These are phyloP conservation scores for Holothuria glaberrima DNA, from an alignment of 35 echinoderm and acorn worm species.

Conservation along the genomic window DNA sequence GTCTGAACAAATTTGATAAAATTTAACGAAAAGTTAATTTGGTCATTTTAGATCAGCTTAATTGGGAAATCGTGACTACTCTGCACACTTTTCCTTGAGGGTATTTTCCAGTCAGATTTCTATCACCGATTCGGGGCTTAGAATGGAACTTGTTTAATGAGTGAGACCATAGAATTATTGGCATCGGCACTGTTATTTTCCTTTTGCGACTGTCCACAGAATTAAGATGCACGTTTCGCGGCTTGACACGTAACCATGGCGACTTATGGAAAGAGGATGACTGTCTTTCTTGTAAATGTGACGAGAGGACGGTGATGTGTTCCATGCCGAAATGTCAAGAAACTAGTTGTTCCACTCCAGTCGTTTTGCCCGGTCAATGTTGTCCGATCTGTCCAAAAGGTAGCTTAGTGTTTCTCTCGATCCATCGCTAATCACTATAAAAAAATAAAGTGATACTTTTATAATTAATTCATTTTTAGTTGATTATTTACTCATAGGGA, in stretches of 20 bases:
- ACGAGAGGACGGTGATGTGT: slow-evolving; percentile 8
- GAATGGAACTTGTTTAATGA: neutral
- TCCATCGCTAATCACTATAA: too few relatives aligned
- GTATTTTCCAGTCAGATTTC: neutral
- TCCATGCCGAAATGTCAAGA: slow-evolving; percentile 8
- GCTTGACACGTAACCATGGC: neutral
- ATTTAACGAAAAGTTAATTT: too few relatives aligned
- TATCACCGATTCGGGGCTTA: neutral
- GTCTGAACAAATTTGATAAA: too few relatives aligned
- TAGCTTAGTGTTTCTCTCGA: neutral
- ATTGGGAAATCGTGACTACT: too few relatives aligned
- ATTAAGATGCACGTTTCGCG: neutral
- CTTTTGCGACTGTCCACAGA: neutral
- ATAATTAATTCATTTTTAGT: too few relatives aligned
- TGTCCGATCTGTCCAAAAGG: slow-evolving; percentile 30
- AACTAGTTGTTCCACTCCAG: neutral
- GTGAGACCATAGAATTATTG: too few relatives aligned
- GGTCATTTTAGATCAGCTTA: too few relatives aligned
- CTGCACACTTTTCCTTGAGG: neutral
- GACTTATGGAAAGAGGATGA: neutral
- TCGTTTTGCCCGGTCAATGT: slow-evolving; percentile 15
- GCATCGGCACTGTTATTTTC: too few relatives aligned
- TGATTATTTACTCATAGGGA: too few relatives aligned
- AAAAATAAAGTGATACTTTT: too few relatives aligned
- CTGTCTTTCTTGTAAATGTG: slow-evolving; percentile 3